Conservation (phyloP, 2,797 vertebrate genomes). For the Bovichtus diacanthus region DNA sequence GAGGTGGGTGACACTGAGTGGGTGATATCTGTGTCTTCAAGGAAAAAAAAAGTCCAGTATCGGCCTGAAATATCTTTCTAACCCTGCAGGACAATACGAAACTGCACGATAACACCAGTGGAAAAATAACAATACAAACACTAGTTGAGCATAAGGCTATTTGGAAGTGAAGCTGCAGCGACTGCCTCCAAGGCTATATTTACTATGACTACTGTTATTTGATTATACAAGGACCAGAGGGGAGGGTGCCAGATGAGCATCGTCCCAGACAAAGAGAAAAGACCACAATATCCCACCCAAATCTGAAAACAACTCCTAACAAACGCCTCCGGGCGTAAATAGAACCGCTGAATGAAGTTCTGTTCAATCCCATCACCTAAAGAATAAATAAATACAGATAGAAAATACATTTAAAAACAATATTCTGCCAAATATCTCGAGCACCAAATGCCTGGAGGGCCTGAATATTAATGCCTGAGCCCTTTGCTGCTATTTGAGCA, state of each 20-base stretch:
- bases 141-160: constrained; percentile 15
- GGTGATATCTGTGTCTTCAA: constrained; percentile 5
- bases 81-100: constrained; percentile 4
- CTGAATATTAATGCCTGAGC: constrained; percentile 46
- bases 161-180: constrained; percentile 27
- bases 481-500: constrained; percentile 40
- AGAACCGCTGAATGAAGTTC: constrained; percentile 43
- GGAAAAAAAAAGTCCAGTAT: neutral
- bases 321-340: constrained; percentile 25
- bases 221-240: constrained; percentile 53
- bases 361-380: constrained; percentile 48
- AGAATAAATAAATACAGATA: constrained; percentile 55
- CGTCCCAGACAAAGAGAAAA: constrained; percentile 56
- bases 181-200: constrained; percentile 37
- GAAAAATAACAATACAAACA: constrained; percentile 28
- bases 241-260: constrained; percentile 42
- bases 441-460: constrained; percentile 47
- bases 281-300: constrained; percentile 53
- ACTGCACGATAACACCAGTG: neutral
- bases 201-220: constrained; percentile 44
- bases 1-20: neutral
- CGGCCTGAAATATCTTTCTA: constrained; percentile 11
- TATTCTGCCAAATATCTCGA: constrained; percentile 52
- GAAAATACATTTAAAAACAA: constrained; percentile 60
- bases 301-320: constrained; percentile 56